Evolutionary conservation across 2,113 vertebrate genomes (phyloP).

Genomic region (Prolemur simus): DNA sequence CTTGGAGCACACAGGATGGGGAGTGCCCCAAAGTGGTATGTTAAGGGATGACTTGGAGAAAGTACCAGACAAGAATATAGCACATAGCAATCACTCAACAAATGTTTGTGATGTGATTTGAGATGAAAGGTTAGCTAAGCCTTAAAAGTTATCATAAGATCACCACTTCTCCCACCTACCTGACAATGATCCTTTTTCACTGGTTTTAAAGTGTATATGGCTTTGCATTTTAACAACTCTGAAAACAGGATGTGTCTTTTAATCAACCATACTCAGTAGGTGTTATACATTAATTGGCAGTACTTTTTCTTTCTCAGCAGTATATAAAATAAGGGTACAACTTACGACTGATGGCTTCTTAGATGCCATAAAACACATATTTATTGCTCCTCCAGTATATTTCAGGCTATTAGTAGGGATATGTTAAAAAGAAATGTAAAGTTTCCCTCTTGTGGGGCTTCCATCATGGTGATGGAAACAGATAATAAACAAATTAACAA

Average conservation of each 20-base stretch:
- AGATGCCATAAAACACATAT: background rate
- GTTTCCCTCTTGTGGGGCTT: background rate
- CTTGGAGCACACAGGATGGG: background rate
- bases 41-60: background rate
- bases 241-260: background rate
- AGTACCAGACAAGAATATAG: background rate
- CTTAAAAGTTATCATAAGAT: background rate
- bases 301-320: background rate
- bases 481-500: background rate
- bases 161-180: background rate
- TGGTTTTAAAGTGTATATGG: background rate
- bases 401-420: background rate
- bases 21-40: background rate
- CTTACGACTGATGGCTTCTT: background rate
- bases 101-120: background rate
- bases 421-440: background rate
- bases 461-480: background rate
- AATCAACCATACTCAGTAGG: background rate
- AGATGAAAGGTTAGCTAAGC: background rate
- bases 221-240: conserved; percentile 24
- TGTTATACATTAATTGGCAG: background rate
- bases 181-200: background rate
- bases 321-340: background rate
- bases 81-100: background rate
- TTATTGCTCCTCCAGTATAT: background rate